Evolutionary conservation across 2,113 vertebrate genomes (phyloP), one percentile per base, ranked within the genome.

Genomic region (Mungos mungo): DNA sequence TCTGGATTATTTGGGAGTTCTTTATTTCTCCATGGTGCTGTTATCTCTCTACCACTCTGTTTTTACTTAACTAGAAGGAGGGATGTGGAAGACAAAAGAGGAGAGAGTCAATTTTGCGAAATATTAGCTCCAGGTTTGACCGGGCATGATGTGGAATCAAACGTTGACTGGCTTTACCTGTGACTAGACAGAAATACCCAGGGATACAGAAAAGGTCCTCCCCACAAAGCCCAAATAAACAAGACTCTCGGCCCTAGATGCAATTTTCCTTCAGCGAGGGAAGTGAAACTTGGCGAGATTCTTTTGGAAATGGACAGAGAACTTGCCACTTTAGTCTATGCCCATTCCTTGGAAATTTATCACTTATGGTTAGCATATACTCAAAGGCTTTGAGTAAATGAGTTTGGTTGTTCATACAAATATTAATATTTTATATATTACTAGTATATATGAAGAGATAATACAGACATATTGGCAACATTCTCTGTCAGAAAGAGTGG

Each of bases 371-470:
- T 76, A 87, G 31, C 31, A 65, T 88, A n/a, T 35, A 79, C 13
- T 16, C 18, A 72, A 88, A 79, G 10, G 31, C 31, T 89, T 94
- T 52, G 77, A 27, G 18, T 41, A 25, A 47, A n/a, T 41, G 27
- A 77, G 14, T 80, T 68, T 86, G 50, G 13, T 54, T 95, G 27
- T 31, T 96, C 86, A 63, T 31, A 68, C 3, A 77, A 90, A 81
- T 96, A 86, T 86, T 90, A 93, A 92, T 77, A 72, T 15, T 54
- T 92, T n/a, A 60, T 45, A 72, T 57, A 47, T 69, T 57, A 72
- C 47, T 93, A 71, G 1, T 71, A 77, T 68, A 12, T 19, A 27
- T 79, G 31, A 7, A 25, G 85, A 50, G 35, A 35, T 90, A 66
- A 87, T 68, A 65, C n/a, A 89, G 25, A 92, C 19, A 90, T 81